These are phyloP conservation scores for Ostrea edulis DNA, from an alignment of 1,140 invertebrate genomes.

Conservation along the genomic window DNA sequence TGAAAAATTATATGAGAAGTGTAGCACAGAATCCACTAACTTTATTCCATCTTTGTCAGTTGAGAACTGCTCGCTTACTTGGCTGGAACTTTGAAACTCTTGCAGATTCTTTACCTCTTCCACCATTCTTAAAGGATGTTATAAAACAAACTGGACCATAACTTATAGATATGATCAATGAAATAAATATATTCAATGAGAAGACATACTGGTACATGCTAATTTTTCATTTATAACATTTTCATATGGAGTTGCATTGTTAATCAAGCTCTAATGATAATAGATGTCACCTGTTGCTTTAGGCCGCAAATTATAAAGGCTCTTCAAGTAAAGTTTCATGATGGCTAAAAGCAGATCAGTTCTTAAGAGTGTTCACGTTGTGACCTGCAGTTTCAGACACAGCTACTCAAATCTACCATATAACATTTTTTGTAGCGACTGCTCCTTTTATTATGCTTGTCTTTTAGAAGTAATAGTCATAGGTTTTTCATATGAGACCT, in stretches of 20 bases:
- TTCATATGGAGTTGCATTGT: too few relatives aligned
- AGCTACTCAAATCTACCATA: neutral
- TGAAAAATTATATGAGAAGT: slow-evolving; percentile 6
- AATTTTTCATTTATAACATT: neutral
- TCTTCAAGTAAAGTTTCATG: neutral
- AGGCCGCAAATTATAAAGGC: too few relatives aligned
- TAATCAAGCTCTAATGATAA: too few relatives aligned
- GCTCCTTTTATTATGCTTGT: neutral
- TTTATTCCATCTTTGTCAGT: neutral
- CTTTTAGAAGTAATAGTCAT: neutral
- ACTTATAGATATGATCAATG: neutral
- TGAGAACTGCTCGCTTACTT: neutral
- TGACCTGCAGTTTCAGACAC: neutral
- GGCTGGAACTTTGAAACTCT: neutral
- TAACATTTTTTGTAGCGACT: neutral
- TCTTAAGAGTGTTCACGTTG: neutral
- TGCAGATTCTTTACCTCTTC: neutral
- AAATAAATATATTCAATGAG: neutral
- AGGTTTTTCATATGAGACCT: neutral
- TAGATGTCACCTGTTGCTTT: too few relatives aligned
- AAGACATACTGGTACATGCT: neutral
- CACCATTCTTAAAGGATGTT: neutral
- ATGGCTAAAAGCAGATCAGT: neutral
- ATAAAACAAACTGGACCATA: slow-evolving; percentile 14
- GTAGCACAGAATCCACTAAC: neutral